phyloP scores from a whole-genome alignment of 2,888 invertebrate genomes.

The Ophraella communa region DNA sequence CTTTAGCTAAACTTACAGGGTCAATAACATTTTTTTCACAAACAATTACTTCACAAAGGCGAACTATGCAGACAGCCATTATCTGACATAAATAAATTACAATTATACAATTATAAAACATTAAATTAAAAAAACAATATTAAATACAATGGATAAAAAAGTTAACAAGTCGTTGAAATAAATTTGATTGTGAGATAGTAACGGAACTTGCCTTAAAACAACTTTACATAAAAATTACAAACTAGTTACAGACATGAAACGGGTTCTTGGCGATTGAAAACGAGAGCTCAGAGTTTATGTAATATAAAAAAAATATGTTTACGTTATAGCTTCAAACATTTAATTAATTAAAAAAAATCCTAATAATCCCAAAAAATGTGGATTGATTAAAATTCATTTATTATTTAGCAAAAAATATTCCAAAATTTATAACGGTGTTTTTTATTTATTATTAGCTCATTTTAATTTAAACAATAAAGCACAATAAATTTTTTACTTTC shows the following conservation, averaged over 20 bases:
- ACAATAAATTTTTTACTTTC: too few species aligned
- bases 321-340: background rate
- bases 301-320: background rate
- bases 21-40: background rate
- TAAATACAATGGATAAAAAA: background rate
- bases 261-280: background rate
- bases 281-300: background rate
- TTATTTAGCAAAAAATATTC: too few species aligned
- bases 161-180: background rate
- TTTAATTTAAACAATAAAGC: too few species aligned
- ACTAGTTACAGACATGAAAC: background rate
- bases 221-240: background rate
- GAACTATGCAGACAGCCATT: background rate
- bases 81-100: background rate
- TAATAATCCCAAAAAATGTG: too few species aligned
- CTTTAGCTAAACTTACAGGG: background rate
- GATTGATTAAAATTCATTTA: too few species aligned
- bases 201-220: background rate
- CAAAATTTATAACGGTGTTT: too few species aligned
- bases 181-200: background rate
- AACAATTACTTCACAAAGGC: background rate
- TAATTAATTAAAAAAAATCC: background rate
- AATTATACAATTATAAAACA: background rate
- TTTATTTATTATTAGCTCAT: too few species aligned
- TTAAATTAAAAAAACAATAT: background rate